phyloP scores from a whole-genome alignment of 2,113 vertebrate genomes.

The Galeopterus variegatus region DNA sequence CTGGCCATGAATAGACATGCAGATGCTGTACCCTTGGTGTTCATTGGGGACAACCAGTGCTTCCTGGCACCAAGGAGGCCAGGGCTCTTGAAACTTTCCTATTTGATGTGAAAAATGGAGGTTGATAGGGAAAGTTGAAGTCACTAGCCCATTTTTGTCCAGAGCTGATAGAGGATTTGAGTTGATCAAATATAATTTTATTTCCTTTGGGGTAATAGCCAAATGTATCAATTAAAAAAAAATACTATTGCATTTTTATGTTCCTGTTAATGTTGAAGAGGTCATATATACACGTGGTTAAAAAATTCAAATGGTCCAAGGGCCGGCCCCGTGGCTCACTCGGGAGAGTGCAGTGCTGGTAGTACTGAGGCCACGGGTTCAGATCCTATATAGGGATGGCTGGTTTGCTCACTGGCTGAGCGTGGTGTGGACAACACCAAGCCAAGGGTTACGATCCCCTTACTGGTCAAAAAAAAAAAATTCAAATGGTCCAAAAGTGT shows the following conservation, averaged over 20 bases:
- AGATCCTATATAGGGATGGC: too few relatives aligned
- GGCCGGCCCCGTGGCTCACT: too few relatives aligned
- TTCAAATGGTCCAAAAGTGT: background rate
- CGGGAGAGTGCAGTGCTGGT: too few relatives aligned
- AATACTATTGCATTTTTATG: background rate
- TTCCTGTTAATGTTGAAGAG: slow-evolving; percentile 1
- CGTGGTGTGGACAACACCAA: too few relatives aligned
- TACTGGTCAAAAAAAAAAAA: too few relatives aligned
- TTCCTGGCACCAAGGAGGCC: background rate
- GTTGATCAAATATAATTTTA: background rate
- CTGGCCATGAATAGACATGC: background rate
- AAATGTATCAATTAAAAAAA: background rate
- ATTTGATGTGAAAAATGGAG: background rate
- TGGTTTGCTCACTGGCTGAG: too few relatives aligned
- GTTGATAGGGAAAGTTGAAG: background rate
- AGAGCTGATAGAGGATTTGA: slow-evolving; percentile 30
- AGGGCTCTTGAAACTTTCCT: background rate
- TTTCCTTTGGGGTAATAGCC: background rate
- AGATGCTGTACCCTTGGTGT: background rate
- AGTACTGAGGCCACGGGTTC: too few relatives aligned
- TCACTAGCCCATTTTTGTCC: background rate
- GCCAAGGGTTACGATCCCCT: too few relatives aligned
- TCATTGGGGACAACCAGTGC: background rate
- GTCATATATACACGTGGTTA: background rate
- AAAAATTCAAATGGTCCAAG: background rate